phyloP scores from a whole-genome alignment of 2,113 vertebrate genomes.

The Oreocharis arfaki region DNA sequence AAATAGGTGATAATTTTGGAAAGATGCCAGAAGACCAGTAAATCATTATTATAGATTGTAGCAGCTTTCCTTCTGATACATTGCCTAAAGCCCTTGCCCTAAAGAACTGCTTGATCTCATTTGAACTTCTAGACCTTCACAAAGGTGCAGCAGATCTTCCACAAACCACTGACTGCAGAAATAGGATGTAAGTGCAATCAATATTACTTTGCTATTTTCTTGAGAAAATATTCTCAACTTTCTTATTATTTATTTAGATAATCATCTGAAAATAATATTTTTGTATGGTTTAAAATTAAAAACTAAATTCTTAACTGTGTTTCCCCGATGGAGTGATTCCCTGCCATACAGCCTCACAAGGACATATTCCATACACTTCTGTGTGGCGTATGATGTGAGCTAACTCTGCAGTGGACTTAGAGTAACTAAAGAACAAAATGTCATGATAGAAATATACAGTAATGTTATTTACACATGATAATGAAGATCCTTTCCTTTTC shows the following conservation, averaged over 20 bases:
- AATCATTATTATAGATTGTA: not conserved
- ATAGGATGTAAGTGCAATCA: not conserved
- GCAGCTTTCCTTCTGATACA: not conserved
- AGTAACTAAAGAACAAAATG: not conserved
- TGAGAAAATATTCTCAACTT: not conserved
- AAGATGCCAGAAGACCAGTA: not conserved
- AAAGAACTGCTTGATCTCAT: not conserved
- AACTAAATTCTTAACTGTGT: not conserved
- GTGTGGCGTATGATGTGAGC: accelerated
- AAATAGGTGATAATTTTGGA: not conserved
- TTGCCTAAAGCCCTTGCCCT: not conserved
- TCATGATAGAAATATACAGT: not conserved
- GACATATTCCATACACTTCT: not conserved
- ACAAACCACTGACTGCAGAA: not conserved
- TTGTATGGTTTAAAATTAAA: not conserved
- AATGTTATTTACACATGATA: not conserved
- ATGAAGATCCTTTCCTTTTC: not conserved
- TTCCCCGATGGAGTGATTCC: not conserved
- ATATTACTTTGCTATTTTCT: not conserved
- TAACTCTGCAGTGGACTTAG: not conserved
- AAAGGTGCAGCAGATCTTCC: not conserved
- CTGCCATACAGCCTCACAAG: not conserved
- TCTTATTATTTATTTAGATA: not conserved
- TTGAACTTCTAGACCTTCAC: not conserved
- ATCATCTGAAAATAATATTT: not conserved